Base-by-base conservation (phyloP, 2,888 invertebrate species). In the Steinernema carpocapsae region DNA sequence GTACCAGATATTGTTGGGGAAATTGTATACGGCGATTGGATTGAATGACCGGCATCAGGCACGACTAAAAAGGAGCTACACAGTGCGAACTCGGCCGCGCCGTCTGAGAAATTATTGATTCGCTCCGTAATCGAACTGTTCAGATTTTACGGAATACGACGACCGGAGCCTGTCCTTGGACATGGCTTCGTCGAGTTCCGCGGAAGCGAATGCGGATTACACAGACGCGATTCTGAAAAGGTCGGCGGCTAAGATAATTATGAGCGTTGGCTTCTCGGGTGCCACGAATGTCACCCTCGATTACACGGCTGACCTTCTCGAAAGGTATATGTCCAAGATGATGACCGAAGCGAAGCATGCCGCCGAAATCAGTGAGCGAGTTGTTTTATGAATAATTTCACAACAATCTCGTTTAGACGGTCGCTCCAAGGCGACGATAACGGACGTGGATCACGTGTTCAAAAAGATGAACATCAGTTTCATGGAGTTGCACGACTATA, bases 401-500 rank as follows among this genome's bases (percentile, higher is more conserved):
- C 19, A 37, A 26, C 19, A 6, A 42, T 22, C 6, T 45, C 42
- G 19, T 74, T 71, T 6, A 75, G 75, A 43, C 26, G 45, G 72
- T 12, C 75, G 75, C n/a, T 29, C 59, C 17, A 64, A 64, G 32
- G 75, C 72, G 43, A 51, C 51, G 10, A 42, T 75, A 24, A 59
- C 56, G 6, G 72, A 75, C 29, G 75, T 72, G 26, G 71, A 71
- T 14, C 29, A 48, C 26, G 72, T 75, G 24, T 75, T 75, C 51
- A 43, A 42, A 17, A 42, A 37, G 22, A 26, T 56, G 29, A 59
- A 64, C 3, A 72, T 75, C n/a, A 72, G 59, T 56, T 56, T 71
- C 72, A 26, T 52, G 59, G 77, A 77, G 48, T 72, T 77, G 10
- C 77, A 77, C 56, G 77, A 79, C 48, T 77, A 77, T 52, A 32